Percentiles rank a stretch among this genome's conserved stretches.
These are phyloP conservation scores for Embiotoca jacksoni DNA, from an alignment of 2,113 vertebrate species.

Conservation along the genomic window DNA sequence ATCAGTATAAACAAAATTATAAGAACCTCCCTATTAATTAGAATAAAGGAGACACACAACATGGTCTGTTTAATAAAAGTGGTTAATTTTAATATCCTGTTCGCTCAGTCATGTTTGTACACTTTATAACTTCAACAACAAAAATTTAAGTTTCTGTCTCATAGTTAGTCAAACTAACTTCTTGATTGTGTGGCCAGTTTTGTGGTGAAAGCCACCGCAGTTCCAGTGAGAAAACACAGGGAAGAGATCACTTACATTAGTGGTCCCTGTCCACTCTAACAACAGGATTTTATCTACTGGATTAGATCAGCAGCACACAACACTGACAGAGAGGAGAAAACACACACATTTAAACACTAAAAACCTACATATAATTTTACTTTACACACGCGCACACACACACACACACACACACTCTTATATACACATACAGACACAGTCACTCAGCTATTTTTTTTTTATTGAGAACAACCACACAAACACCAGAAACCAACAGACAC, in stretches of 20 bases:
- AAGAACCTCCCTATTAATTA: too few species aligned
- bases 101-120: slow-evolving; percentile 54
- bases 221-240: slow-evolving; percentile 62
- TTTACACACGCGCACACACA: slow-evolving; percentile 53
- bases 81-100: slow-evolving; percentile 65
- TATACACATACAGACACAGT: slow-evolving; percentile 35
- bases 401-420: slow-evolving; percentile 2
- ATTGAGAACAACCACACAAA: slow-evolving; percentile 66
- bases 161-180: slow-evolving; percentile 37
- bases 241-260: slow-evolving; percentile 58
- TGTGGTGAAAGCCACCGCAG: slow-evolving; percentile 53
- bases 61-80: slow-evolving; percentile 69
- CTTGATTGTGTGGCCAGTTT: slow-evolving; percentile 59
- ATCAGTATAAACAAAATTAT: too few species aligned
- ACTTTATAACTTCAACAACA: slow-evolving; percentile 37
- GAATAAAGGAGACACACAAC: slow-evolving; percentile 46
- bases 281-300: slow-evolving; percentile 61
- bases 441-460: slow-evolving; percentile 35
- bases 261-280: slow-evolving; percentile 63
- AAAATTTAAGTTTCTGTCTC: slow-evolving; percentile 35
- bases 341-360: slow-evolving; percentile 73
- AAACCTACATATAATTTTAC: slow-evolving; percentile 69
- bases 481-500: slow-evolving; percentile 69
- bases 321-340: slow-evolving; percentile 72
- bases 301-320: slow-evolving; percentile 75